phyloP scores from a whole-genome alignment of 2,113 vertebrate genomes.

The Myotis brandtii region DNA sequence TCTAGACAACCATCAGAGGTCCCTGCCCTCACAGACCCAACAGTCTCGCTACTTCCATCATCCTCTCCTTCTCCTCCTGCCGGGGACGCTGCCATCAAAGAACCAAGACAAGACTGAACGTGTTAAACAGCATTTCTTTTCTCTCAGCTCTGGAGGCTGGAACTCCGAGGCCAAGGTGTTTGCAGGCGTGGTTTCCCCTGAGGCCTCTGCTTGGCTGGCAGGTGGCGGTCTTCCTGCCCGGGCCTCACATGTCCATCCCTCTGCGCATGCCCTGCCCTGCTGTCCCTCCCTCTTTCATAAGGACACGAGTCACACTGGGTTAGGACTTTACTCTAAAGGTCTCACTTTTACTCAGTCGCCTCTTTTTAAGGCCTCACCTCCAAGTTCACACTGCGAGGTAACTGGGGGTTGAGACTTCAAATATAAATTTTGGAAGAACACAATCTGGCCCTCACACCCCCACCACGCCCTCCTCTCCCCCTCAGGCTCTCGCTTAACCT shows the following conservation, averaged over 20 bases:
- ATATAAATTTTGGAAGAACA: background rate
- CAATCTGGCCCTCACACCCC: accelerated
- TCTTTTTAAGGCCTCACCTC: background rate
- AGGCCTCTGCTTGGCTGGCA: background rate
- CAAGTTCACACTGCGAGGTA: background rate
- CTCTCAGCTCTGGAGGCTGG: background rate
- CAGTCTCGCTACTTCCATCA: background rate
- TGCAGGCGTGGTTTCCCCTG: background rate
- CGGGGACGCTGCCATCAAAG: no score
- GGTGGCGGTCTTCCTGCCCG: background rate
- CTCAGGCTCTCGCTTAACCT: background rate
- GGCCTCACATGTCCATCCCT: background rate
- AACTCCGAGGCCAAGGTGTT: background rate
- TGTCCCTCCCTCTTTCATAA: background rate
- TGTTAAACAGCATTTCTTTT: background rate
- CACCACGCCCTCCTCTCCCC: accelerated
- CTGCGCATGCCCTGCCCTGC: no score
- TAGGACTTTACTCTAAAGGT: background rate
- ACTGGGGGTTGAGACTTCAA: background rate
- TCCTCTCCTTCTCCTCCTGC: background rate
- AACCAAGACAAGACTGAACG: no score
- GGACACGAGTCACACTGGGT: background rate
- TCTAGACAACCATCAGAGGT: background rate
- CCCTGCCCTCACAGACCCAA: background rate
- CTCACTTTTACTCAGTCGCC: background rate